Percentiles rank a stretch among this genome's conserved stretches.
These are phyloP conservation scores for Tetramorium alpestre DNA, from an alignment of 1,140 invertebrate species.

Conservation along the genomic window DNA sequence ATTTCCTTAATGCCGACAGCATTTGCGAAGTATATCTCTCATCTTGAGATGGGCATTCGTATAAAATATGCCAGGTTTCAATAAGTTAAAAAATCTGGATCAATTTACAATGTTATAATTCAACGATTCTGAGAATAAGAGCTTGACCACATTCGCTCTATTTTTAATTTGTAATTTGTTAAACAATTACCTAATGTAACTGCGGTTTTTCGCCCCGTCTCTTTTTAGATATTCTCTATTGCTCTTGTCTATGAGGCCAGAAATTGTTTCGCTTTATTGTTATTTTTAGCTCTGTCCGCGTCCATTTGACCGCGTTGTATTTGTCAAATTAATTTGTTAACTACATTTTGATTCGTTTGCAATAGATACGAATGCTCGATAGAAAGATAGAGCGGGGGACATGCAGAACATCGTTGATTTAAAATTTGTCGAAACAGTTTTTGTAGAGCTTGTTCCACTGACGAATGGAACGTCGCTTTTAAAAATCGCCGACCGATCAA, in stretches of 20 bases:
- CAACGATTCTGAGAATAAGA: neutral
- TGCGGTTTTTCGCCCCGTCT: too few relatives aligned
- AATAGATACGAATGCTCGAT: neutral
- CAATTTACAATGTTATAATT: neutral
- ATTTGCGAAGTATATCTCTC: neutral
- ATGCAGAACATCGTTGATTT: neutral
- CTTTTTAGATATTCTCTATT: neutral
- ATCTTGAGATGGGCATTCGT: neutral
- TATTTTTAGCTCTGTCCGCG: neutral
- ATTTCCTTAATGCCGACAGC: neutral
- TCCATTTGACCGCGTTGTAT: neutral
- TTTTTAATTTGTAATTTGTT: neutral
- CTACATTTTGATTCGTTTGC: neutral
- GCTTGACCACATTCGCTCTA: neutral
- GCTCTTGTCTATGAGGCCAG: neutral
- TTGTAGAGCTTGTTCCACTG: neutral
- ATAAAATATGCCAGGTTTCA: neutral
- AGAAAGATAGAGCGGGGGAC: neutral
- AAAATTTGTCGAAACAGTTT: neutral
- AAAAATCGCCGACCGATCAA: neutral
- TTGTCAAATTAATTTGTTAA: slow-evolving; percentile 19
- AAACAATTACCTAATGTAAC: neutral
- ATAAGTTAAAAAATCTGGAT: neutral
- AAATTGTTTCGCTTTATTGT: neutral
- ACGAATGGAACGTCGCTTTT: neutral